Evolutionary conservation across 2,888 invertebrate genomes (phyloP).

Genomic region (Eupsilia transversa): DNA sequence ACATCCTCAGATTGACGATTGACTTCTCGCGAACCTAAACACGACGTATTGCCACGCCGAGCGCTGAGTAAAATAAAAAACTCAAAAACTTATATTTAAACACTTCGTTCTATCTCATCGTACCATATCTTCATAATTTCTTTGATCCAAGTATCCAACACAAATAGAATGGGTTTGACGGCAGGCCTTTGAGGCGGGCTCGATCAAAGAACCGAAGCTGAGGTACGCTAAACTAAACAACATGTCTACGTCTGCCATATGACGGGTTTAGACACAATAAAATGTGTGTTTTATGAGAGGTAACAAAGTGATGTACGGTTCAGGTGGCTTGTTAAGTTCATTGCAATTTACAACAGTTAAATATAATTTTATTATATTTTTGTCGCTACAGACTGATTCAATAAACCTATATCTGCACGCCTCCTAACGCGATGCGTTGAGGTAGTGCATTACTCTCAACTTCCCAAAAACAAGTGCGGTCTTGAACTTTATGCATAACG

Average conservation of each 20-base stretch:
- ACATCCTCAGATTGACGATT: no score
- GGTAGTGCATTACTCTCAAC: no score
- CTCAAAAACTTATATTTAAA: not conserved
- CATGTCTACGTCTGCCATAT: conserved; percentile 15
- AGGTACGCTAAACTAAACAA: conserved; percentile 53
- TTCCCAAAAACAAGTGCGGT: no score
- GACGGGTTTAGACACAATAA: not conserved
- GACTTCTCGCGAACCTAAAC: no score
- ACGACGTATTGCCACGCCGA: no score
- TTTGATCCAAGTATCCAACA: conserved; percentile 10
- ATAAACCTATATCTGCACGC: no score
- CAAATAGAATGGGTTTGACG: conserved; percentile 27
- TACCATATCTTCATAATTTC: conserved; percentile 38
- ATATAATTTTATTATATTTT: not conserved
- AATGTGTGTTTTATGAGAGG: not conserved
- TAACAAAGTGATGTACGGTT: not conserved
- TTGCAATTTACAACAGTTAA: not conserved
- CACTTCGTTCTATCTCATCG: no score
- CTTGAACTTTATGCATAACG: no score
- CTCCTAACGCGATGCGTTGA: no score
- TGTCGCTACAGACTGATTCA: no score
- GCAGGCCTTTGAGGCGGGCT: conserved; percentile 40
- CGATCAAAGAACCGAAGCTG: conserved; percentile 38
- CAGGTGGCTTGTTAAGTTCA: not conserved
- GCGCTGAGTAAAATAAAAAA: no score